Evolutionary conservation across 2,888 invertebrate species (phyloP).

Genomic region (Dastarcus helophoroides): DNA sequence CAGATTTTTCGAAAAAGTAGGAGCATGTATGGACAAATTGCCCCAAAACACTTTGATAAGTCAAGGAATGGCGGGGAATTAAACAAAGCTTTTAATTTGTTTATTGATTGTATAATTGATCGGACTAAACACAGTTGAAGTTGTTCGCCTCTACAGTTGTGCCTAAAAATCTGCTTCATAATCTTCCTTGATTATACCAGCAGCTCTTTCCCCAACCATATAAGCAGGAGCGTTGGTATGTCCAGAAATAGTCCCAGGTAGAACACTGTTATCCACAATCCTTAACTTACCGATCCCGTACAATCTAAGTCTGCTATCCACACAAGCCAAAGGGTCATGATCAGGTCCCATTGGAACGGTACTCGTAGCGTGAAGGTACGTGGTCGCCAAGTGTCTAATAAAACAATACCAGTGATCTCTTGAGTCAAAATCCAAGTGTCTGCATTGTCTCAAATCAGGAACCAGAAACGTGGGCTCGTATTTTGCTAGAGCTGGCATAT

Average conservation of each 20-base stretch:
- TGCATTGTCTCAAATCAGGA: conserved; percentile 39
- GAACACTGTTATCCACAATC: conserved; percentile 69
- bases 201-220: conserved; percentile 40
- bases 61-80: too few species aligned
- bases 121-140: too few species aligned
- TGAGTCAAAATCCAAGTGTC: conserved; percentile 27
- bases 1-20: too few species aligned
- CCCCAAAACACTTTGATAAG: too few species aligned
- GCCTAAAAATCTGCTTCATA: too few species aligned
- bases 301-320: conserved; percentile 55
- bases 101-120: too few species aligned
- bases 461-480: conserved; percentile 31
- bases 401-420: conserved; percentile 43
- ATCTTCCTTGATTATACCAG: conserved; percentile 36
- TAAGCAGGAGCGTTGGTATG: conserved; percentile 43
- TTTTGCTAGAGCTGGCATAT: conserved; percentile 34
- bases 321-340: conserved; percentile 49
- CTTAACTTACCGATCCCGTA: conserved; percentile 55
- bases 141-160: too few species aligned
- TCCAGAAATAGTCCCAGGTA: conserved; percentile 55
- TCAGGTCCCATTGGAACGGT: conserved; percentile 52
- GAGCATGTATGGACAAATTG: too few species aligned
- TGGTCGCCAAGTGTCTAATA: conserved; percentile 24
- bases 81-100: too few species aligned
- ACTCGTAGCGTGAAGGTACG: conserved; percentile 24